These are phyloP conservation scores for Abrostola triplasia DNA, from an alignment of 2,888 invertebrate genomes.

Conservation along the genomic window DNA sequence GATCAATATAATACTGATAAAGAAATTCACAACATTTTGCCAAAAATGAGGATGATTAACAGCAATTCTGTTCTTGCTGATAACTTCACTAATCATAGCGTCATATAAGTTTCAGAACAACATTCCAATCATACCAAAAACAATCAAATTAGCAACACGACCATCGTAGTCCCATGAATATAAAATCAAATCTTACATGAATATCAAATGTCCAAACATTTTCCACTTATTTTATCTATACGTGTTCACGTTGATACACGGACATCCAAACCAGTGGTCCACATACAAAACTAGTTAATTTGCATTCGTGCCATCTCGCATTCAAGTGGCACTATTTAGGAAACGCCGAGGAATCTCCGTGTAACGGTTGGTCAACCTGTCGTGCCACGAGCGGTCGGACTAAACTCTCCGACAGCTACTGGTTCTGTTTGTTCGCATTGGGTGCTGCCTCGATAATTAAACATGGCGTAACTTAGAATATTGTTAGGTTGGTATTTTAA, in stretches of 20 bases:
- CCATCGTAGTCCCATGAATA: conserved; percentile 29
- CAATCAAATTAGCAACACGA: conserved; percentile 13
- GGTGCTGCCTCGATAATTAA: conserved; percentile 22
- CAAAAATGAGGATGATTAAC: too few species aligned
- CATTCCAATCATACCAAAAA: neutral
- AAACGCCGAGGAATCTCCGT: conserved; percentile 72
- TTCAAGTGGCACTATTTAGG: conserved; percentile 77
- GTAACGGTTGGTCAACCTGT: conserved; percentile 76
- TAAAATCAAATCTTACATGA: conserved; percentile 31
- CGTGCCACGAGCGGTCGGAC: conserved; percentile 45
- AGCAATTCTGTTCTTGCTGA: too few species aligned
- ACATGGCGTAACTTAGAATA: conserved; percentile 3
- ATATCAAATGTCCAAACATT: conserved; percentile 34
- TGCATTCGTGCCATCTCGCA: conserved; percentile 74
- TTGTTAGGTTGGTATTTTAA: conserved; percentile 2
- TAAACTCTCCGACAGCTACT: conserved; percentile 34
- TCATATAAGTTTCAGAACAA: too few species aligned
- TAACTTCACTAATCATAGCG: too few species aligned
- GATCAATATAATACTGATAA: too few species aligned
- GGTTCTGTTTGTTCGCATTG: conserved; percentile 36
- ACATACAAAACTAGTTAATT: conserved; percentile 76
- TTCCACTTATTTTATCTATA: conserved; percentile 50
- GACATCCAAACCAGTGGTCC: conserved; percentile 56
- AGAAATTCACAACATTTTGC: too few species aligned
- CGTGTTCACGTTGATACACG: conserved; percentile 45